Evolutionary conservation across 2,113 vertebrate genomes (phyloP), one percentile per base, ranked within the genome.

Genomic region (Apodemus sylvaticus): DNA sequence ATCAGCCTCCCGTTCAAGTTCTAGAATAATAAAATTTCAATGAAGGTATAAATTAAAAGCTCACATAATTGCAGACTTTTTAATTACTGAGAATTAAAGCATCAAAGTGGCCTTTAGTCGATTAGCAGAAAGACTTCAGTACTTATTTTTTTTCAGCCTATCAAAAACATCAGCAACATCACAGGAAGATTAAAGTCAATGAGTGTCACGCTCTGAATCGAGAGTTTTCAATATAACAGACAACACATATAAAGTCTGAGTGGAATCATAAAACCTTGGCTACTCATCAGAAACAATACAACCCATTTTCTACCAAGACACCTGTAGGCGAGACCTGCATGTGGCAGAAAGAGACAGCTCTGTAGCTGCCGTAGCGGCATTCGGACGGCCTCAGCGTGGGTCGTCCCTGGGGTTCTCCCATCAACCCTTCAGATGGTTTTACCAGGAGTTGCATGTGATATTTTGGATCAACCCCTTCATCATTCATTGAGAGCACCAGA

Each of bases 61-160:
- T 51, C 58, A 34, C 8, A 74, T 53, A 76, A 87, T 51, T 13
- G 12, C 0, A 87, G 29, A 77, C 86, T 90, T 92, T 20, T 90
- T 88, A 81, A 77, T 79, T 93, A 90, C 93, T 71, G 96, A 82
- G 24, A 62, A 70, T 51, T 96, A 62, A 77, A 60, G 10, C 11
- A 13, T 62, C 64, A 60, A 82, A 78, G 53, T n/a, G 51, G 64
- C 7, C 53, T 96, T 88, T 53, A 19, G 48, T 62, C 66, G 48
- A 62, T 66, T 83, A 64, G 8, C 9, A 71, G 19, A 5, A 91
- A 73, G 5, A 2, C 13, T 93, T 53, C 89, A 7, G 53, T 48
- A 58, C 60, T 62, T 24, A 24, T 94, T 93, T 58, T 93, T 36
- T 85, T n/a, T n/a, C n/a, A 91, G 45, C 55, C 74, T 60, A 77